Base-by-base conservation (phyloP, 2,888 invertebrate genomes). In the Thumatha senex region DNA sequence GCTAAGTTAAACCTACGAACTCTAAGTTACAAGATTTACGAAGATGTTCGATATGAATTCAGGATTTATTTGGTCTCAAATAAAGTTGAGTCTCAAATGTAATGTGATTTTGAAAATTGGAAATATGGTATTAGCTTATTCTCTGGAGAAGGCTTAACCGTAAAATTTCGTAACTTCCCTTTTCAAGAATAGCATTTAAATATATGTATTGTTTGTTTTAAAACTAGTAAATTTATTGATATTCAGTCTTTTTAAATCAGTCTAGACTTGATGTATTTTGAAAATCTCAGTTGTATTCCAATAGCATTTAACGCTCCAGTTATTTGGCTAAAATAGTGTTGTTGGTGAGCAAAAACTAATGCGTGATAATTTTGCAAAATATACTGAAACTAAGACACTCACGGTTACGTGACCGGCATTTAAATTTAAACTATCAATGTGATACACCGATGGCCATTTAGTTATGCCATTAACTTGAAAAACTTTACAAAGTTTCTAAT, bases 121-220 rank as follows among this genome's bases (percentile, higher is more conserved):
- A 66, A 66, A 61, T 66, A 54, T 51, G 51, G 53, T 49, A 61
- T 59, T 53, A 58, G 54, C 58, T 61, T 66, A 63, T 63, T 66
- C 66, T 61, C 63, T 48, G 13, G 58, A 58, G 63, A 58, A 56
- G 58, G 45, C 54, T 54, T 45, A 45, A 42, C 42, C 41, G 43
- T 41, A 31, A 48, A 47, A 48, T 51, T 51, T 54, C 56, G 60
- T 65, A 65, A 63, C 56, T 63, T 54, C 53, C 48, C 53, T 40
- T 38, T 35, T 48, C 46, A 61, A 49, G 62, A 61, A 61, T 52
- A 46, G 39, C 33, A 43, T n/a, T n/a, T n/a, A n/a, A n/a, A n/a
- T n/a, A n/a, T n/a, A n/a, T 50, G 51, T 24, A 40, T 48, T 60
- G 60, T 62, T 62, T 52, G 54, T 51, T 64, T 57, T 39, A 42